Evolutionary conservation across 1,140 invertebrate genomes (phyloP).

Genomic region (Aleiodes sp.): DNA sequence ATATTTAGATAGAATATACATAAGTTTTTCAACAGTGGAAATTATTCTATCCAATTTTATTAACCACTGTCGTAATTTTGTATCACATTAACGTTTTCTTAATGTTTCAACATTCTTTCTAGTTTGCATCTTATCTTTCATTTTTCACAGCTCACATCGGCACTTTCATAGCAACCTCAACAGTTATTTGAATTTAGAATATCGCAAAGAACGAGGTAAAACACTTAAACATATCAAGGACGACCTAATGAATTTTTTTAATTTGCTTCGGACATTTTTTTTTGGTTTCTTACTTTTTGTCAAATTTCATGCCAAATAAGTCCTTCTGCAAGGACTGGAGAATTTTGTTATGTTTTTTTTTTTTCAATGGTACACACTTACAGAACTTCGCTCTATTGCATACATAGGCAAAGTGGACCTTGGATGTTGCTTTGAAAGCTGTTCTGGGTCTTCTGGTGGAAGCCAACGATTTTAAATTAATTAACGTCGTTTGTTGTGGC

Average conservation of each 20-base stretch:
- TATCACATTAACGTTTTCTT: conserved; percentile 15
- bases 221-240: not conserved
- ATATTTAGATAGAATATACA: conserved; percentile 46
- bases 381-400: not conserved
- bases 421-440: not conserved
- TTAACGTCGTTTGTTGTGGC: conserved; percentile 26
- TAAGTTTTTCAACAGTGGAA: conserved; percentile 44
- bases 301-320: not conserved
- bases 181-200: conserved; percentile 16
- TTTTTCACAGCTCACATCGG: conserved; percentile 26
- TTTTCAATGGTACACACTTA: not conserved
- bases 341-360: no score
- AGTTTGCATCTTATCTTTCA: not conserved
- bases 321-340: not conserved
- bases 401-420: no score
- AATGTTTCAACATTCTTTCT: conserved; percentile 9
- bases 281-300: not conserved
- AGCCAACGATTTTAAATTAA: not conserved
- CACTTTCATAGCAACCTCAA: conserved; percentile 24
- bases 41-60: conserved; percentile 4
- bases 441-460: not conserved
- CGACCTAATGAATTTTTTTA: not conserved
- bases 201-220: not conserved
- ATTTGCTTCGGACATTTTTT: not conserved
- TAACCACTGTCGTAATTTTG: not conserved